Evolutionary conservation across 2,113 vertebrate genomes (phyloP).

Genomic region (Desmodus rotundus): DNA sequence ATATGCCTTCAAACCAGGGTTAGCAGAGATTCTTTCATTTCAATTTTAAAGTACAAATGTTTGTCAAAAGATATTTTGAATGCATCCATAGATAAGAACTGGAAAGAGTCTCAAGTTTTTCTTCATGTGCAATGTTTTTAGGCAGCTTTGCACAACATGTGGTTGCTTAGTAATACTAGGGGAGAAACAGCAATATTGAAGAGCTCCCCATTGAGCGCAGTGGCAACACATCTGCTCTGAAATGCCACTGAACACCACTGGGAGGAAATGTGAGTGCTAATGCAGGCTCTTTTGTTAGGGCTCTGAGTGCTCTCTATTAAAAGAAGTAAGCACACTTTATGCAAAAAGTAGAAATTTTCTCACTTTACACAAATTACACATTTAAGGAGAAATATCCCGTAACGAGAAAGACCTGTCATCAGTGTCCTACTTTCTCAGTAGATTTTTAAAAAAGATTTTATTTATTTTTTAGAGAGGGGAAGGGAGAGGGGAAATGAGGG

Average conservation of each 20-base stretch:
- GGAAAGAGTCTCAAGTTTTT: neutral
- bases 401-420: neutral
- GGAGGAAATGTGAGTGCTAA: neutral
- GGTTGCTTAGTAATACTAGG: neutral
- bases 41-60: neutral
- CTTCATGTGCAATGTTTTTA: neutral
- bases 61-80: neutral
- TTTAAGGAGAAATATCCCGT: neutral
- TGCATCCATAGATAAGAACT: neutral
- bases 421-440: neutral
- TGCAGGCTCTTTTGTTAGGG: neutral
- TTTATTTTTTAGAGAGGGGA: too few species aligned
- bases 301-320: neutral
- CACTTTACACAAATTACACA: neutral
- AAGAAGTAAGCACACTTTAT: neutral
- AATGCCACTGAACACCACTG: neutral
- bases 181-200: neutral
- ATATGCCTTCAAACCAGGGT: neutral
- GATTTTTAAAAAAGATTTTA: too few species aligned
- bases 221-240: neutral
- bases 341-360: constrained; percentile 9
- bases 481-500: too few species aligned
- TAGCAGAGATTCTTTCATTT: neutral
- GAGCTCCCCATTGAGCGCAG: neutral
- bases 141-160: neutral